These are phyloP conservation scores for Hetaerina americana DNA, from an alignment of 1,140 invertebrate genomes.

Conservation along the genomic window DNA sequence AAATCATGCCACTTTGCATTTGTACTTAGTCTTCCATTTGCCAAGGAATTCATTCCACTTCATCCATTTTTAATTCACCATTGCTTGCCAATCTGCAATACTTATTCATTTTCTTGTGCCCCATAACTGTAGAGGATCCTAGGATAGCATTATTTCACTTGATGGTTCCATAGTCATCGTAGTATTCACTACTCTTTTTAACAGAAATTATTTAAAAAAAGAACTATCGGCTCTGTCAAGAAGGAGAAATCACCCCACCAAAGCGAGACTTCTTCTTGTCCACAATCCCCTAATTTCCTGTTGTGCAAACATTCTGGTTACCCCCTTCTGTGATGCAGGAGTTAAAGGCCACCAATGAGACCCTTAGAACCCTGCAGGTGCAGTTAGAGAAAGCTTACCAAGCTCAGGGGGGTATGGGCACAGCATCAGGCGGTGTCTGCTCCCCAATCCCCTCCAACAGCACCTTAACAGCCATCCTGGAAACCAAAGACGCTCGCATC, in stretches of 20 bases:
- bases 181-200: neutral
- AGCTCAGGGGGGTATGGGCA: conserved; percentile 36
- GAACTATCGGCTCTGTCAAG: neutral
- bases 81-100: neutral
- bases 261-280: neutral
- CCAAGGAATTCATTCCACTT: neutral
- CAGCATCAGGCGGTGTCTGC: conserved; percentile 25
- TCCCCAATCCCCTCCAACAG: conserved; percentile 46
- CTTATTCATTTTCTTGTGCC: neutral
- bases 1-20: neutral
- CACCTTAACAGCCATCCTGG: conserved; percentile 50
- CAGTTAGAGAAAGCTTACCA: conserved; percentile 59
- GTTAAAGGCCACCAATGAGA: conserved; percentile 68
- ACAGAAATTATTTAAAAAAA: conserved; percentile 1
- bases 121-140: neutral
- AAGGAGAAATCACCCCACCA: neutral
- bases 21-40: neutral
- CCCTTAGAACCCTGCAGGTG: conserved; percentile 58
- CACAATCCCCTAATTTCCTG: neutral
- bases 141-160: neutral
- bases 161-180: neutral
- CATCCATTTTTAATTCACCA: neutral
- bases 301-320: neutral
- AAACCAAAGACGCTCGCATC: conserved; percentile 75
- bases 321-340: conserved; percentile 40